A percentile compares a stretch with the other conserved stretches of the same genome.
phyloP scores from a whole-genome alignment of 2,113 vertebrate species.

The Prolemur simus region DNA sequence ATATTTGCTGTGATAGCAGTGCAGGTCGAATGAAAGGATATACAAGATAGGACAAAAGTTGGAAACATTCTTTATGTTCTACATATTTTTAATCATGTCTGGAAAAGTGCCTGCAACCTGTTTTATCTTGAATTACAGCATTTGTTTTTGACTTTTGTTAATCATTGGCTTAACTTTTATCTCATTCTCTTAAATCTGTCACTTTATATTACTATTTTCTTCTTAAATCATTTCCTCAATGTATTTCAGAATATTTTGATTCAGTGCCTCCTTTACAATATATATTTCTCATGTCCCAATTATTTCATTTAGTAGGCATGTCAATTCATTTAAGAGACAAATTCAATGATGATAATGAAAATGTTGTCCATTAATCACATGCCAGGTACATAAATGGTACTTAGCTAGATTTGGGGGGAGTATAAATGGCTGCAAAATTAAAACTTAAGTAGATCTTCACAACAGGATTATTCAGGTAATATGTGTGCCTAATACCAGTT shows the following conservation, averaged over 20 bases:
- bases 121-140: slow-evolving; percentile 5
- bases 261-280: neutral
- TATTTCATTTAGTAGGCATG: slow-evolving; percentile 42
- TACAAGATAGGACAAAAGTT: neutral
- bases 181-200: neutral
- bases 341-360: slow-evolving; percentile 64
- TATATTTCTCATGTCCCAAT: slow-evolving; percentile 4
- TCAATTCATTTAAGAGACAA: slow-evolving; percentile 45
- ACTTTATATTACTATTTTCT: neutral
- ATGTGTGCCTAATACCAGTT: neutral
- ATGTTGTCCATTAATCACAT: neutral
- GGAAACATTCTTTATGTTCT: neutral
- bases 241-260: slow-evolving; percentile 30
- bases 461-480: slow-evolving; percentile 3
- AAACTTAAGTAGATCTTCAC: slow-evolving; percentile 60
- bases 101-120: neutral
- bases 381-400: neutral
- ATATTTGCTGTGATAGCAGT: neutral
- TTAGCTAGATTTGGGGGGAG: slow-evolving; percentile 7
- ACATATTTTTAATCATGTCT: neutral
- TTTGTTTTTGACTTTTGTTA: neutral
- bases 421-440: slow-evolving; percentile 52
- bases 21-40: neutral
- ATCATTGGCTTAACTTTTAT: slow-evolving; percentile 35
- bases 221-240: slow-evolving; percentile 2